Evolutionary conservation across 2,797 vertebrate genomes (phyloP).

Genomic region (Lithobates pipiens): DNA sequence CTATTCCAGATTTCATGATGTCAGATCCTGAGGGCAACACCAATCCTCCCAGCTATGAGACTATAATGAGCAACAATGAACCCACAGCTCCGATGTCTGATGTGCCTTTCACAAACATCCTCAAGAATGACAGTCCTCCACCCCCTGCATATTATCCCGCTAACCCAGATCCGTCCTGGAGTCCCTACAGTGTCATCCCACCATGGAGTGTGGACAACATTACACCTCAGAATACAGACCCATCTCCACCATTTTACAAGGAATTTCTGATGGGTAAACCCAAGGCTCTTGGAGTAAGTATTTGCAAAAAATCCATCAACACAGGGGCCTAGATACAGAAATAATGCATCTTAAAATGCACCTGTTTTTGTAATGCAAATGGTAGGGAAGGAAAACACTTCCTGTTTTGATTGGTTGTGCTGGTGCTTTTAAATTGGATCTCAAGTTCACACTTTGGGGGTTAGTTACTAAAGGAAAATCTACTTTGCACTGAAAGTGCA

Average conservation of each 20-base stretch:
- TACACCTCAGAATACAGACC: neutral
- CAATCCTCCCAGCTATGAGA: neutral
- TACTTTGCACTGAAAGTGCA: no score
- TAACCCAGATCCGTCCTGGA: neutral
- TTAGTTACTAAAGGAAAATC: no score
- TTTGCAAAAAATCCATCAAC: neutral
- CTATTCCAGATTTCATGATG: neutral
- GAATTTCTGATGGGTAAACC: slow-evolving; percentile 9
- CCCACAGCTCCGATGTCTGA: neutral
- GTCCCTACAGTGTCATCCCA: neutral
- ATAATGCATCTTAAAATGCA: no score
- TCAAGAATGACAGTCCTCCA: neutral
- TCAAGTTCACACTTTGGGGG: no score
- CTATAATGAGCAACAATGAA: no score
- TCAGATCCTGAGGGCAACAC: neutral
- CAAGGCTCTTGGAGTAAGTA: slow-evolving; percentile 13
- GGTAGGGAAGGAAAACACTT: no score
- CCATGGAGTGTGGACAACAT: neutral
- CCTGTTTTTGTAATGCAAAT: no score
- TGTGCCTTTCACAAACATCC: no score
- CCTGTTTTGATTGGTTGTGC: no score
- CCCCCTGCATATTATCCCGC: neutral
- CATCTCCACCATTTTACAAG: neutral
- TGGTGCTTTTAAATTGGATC: no score
- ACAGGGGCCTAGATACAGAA: no score